Base-by-base conservation (phyloP, 2,888 invertebrate species). In the Gonocerus acuteangulatus region DNA sequence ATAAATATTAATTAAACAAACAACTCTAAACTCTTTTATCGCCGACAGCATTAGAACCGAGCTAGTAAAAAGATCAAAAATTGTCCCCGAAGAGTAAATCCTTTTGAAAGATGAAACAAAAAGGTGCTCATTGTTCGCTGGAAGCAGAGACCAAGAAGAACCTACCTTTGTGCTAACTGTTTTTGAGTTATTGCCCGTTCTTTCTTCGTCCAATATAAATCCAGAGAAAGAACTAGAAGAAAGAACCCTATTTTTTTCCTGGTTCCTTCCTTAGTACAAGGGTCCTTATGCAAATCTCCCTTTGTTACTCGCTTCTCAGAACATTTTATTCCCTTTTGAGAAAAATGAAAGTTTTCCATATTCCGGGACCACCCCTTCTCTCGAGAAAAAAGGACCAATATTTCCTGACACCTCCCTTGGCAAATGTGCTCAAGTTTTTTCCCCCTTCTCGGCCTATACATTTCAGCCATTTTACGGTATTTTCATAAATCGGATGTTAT, bases 261-360 rank as follows among this genome's bases (percentile, higher is more conserved):
- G 42, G 18, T 54, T 54, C 54, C 54, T 54, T 54, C 54, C 54
- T 39, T 2, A 39, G 39, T 4, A 6, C 39, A 4, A 15, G n/a
- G 39, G 54, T 16, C 42, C 36, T 54, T 54, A 54, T 54, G 54
- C 54, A 54, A 54, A 54, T 54, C 6, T 2, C 9, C 39, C 54
- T 22, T 54, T 54, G 54, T 54, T 22, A 42, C 39, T 34, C 42
- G 36, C 42, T 52, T 54, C 54, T 54, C 1, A 39, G 42, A 54
- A 54, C 54, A 54, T 21, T 54, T 39, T 47, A 19, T 19, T 42
- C 42, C 36, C 42, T 42, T 54, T 23, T 42, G 21, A 42, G 39
- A 39, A 23, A 54, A 54, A 54, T 23, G 54, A 39, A 54, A 54
- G 54, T 42, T 21, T 54, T 54, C 54, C 54, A 23, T 54, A 54